Percentiles rank a stretch among this genome's conserved stretches.
phyloP scores from a whole-genome alignment of 2,797 vertebrate genomes.

The Calcarius lapponicus region DNA sequence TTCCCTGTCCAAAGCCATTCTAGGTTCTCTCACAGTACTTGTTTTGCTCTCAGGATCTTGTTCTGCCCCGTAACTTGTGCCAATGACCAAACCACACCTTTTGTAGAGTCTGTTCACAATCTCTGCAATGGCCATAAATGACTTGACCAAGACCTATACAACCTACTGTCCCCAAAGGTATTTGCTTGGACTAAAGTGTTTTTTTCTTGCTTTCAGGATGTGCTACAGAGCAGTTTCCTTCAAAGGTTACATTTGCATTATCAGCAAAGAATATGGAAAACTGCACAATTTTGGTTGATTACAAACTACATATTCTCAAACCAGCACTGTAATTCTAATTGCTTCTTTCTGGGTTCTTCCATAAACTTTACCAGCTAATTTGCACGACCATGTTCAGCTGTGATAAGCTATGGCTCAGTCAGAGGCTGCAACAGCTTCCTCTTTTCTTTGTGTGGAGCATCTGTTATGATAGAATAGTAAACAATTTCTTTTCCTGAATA shows the following conservation, averaged over 20 bases:
- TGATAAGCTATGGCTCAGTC: slow-evolving; percentile 70
- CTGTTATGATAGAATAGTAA: slow-evolving; percentile 82
- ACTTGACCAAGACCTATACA: neutral
- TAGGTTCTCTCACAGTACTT: neutral
- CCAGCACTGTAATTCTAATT: slow-evolving; percentile 73
- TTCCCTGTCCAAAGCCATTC: neutral
- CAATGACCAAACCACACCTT: neutral
- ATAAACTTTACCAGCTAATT: slow-evolving; percentile 76
- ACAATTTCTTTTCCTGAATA: slow-evolving; percentile 73
- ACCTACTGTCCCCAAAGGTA: neutral
- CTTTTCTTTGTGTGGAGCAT: slow-evolving; percentile 79
- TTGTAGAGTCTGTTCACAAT: neutral
- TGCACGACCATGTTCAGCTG: slow-evolving; percentile 76
- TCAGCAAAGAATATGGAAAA: slow-evolving; percentile 81
- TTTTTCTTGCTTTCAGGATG: slow-evolving; percentile 63
- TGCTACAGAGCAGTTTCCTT: slow-evolving; percentile 67
- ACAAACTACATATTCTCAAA: slow-evolving; percentile 69
- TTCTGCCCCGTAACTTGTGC: neutral
- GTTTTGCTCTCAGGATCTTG: neutral
- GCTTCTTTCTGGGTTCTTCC: slow-evolving; percentile 74
- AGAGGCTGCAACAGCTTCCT: slow-evolving; percentile 75
- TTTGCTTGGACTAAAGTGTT: neutral
- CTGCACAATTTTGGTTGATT: slow-evolving; percentile 81
- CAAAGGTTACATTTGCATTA: slow-evolving; percentile 77
- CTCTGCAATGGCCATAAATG: neutral